Evolutionary conservation across 2,888 invertebrate species (phyloP), one percentile per base, ranked within the genome.

Genomic region (Orchestes rusci): DNA sequence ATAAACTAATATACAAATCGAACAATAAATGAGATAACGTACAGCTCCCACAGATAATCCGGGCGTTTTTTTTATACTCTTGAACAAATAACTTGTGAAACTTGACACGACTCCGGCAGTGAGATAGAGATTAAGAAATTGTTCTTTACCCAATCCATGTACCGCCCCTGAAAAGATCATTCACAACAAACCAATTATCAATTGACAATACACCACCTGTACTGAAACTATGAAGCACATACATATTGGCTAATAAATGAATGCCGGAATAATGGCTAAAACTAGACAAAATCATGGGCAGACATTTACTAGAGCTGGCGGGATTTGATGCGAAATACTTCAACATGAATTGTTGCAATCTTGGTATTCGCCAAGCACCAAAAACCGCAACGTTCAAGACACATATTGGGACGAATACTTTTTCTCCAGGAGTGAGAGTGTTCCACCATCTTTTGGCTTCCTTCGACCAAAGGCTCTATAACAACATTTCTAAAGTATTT

Each of bases 211-310:
- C n/a, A n/a, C n/a, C n/a, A 73, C 75, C 69, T 55, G 74, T 69
- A 44, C 75, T 79, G 62, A 93, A 93, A 63, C 85, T 89, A 67
- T 90, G 87, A 17, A 97, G 72, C 30, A 94, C 96, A 70, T 88
- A 95, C 96, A 99, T 97, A 69, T 99, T 99, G 40, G 87, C 83
- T 55, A 82, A 80, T 47, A 96, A 75, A 71, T 97, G 97, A 52
- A 91, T 70, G 27, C 80, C 68, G 1, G 87, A 87, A 60, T 85
- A 84, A 66, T 97, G 97, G 60, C 95, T 96, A 69, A 97, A 97
- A 20, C 87, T 86, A n/a, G 92, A 92, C 3, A 95, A 70, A 38
- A 95, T 63, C 92, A 96, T 92, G 3, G 96, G 91, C 69, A 83
- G 75, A 65, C 88, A 91, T 36, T 82, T 71, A 52, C 76, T 75